These are phyloP conservation scores for Conistra vaccinii DNA, from an alignment of 2,888 invertebrate species.

Conservation along the genomic window DNA sequence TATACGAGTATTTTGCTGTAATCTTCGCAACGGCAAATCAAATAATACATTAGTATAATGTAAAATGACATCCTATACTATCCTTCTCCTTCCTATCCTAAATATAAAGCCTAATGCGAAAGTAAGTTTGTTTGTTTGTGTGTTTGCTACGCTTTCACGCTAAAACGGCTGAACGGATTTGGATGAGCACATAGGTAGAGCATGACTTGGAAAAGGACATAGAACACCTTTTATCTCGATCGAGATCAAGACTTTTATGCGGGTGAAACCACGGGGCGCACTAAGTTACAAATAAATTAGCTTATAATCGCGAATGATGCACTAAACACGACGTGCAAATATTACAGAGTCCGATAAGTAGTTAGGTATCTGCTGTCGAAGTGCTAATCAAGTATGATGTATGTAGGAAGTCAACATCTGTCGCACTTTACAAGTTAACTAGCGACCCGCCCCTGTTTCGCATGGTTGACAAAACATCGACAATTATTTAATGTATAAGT, in stretches of 20 bases:
- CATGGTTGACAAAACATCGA: background rate
- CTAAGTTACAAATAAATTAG: background rate
- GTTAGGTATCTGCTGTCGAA: background rate
- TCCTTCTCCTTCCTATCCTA: too few relatives aligned
- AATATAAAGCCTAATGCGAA: too few relatives aligned
- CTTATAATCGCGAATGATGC: conserved; percentile 28
- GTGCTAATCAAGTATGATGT: conserved; percentile 32
- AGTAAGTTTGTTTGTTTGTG: too few relatives aligned
- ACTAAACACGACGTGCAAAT: conserved; percentile 21
- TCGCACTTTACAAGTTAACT: background rate
- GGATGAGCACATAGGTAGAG: too few relatives aligned
- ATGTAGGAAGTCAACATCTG: conserved; percentile 11
- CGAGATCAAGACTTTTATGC: too few relatives aligned
- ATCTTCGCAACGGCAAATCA: background rate
- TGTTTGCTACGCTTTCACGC: too few relatives aligned
- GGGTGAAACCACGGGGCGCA: too few relatives aligned
- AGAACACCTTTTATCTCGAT: too few relatives aligned
- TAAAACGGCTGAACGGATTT: too few relatives aligned
- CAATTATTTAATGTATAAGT: too few relatives aligned
- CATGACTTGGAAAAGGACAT: too few relatives aligned
- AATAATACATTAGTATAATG: background rate
- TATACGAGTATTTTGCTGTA: background rate
- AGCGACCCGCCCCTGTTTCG: background rate
- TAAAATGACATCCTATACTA: conserved; percentile 8
- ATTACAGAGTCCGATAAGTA: conserved; percentile 10